Conservation (phyloP, 1,140 invertebrate genomes). For the Mizuhopecten yessoensis region DNA sequence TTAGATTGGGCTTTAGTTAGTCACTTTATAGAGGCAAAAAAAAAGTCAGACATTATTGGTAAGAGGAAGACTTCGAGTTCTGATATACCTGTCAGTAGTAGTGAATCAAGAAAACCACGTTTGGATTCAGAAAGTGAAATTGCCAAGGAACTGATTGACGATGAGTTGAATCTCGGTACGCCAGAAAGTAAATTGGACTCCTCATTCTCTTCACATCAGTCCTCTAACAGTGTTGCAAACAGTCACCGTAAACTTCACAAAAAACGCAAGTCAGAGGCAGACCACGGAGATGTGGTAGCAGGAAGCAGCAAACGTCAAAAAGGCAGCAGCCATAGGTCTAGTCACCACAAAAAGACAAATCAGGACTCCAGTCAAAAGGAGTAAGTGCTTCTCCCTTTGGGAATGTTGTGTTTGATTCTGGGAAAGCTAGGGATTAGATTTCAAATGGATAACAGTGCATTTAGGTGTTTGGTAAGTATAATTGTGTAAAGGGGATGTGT, state of each 20-base stretch:
- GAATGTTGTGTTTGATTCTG: background rate
- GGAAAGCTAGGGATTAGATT: background rate
- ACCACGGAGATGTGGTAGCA: constrained; percentile 32
- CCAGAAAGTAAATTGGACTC: constrained; percentile 35
- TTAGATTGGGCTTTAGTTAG: constrained; percentile 47
- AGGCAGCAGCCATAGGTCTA: constrained; percentile 45
- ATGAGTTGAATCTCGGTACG: background rate
- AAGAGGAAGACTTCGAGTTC: background rate
- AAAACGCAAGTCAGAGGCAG: constrained; percentile 49
- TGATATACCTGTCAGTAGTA: background rate
- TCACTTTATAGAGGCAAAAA: constrained; percentile 22
- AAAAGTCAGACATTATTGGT: constrained; percentile 20
- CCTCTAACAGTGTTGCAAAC: constrained; percentile 44
- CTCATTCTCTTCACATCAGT: constrained; percentile 51
- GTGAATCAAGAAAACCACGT: constrained; percentile 37
- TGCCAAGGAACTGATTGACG: constrained; percentile 49
- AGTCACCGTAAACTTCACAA: constrained; percentile 42
- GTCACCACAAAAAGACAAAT: constrained; percentile 31
- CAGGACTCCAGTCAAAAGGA: constrained; percentile 44
- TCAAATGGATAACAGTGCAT: background rate
- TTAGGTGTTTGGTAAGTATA: constrained; percentile 2
- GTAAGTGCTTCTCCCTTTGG: constrained; percentile 23
- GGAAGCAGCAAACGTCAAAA: constrained; percentile 47
- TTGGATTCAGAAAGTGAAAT: constrained; percentile 41
- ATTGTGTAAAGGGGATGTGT: background rate